These are phyloP conservation scores for Drepana falcataria DNA, from an alignment of 2,888 invertebrate species.

Conservation along the genomic window DNA sequence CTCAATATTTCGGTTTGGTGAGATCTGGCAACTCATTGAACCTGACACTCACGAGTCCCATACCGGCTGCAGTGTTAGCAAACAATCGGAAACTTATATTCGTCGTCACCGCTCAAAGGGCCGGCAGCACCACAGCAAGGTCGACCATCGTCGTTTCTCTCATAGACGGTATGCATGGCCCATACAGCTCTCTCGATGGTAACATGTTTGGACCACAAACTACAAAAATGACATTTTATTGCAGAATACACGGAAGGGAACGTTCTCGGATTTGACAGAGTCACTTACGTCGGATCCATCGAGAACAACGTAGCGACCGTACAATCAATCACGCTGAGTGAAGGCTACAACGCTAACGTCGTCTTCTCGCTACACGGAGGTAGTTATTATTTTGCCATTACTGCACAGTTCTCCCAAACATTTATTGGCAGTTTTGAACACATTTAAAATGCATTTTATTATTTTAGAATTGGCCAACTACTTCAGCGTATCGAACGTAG, in stretches of 20 bases:
- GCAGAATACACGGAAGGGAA: constrained; percentile 10
- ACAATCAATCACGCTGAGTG: constrained; percentile 19
- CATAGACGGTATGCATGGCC: constrained; percentile 12
- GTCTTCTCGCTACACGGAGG: constrained; percentile 21
- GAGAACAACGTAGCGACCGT: constrained; percentile 11
- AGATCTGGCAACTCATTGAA: neutral
- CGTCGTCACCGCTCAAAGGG: constrained; percentile 19
- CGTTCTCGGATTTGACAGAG: constrained; percentile 22
- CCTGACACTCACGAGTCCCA: too few relatives aligned
- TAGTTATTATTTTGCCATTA: neutral
- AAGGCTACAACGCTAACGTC: constrained; percentile 22
- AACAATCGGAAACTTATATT: constrained; percentile 26
- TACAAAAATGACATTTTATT: constrained; percentile 1
- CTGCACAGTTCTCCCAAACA: too few relatives aligned
- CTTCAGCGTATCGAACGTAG: constrained; percentile 12
- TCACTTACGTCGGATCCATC: constrained; percentile 24
- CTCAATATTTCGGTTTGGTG: constrained; percentile 14
- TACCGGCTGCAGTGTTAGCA: constrained; percentile 5
- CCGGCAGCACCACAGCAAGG: constrained; percentile 16
- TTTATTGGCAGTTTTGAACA: too few relatives aligned
- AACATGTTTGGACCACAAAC: too few relatives aligned
- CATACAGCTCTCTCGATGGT: too few relatives aligned
- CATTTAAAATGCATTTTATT: neutral
- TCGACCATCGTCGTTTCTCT: constrained; percentile 25
- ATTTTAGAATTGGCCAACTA: constrained; percentile 18